A percentile compares a stretch with the other conserved stretches of the same genome.
phyloP scores from a whole-genome alignment of 2,113 vertebrate genomes.

The Puntigrus tetrazona region DNA sequence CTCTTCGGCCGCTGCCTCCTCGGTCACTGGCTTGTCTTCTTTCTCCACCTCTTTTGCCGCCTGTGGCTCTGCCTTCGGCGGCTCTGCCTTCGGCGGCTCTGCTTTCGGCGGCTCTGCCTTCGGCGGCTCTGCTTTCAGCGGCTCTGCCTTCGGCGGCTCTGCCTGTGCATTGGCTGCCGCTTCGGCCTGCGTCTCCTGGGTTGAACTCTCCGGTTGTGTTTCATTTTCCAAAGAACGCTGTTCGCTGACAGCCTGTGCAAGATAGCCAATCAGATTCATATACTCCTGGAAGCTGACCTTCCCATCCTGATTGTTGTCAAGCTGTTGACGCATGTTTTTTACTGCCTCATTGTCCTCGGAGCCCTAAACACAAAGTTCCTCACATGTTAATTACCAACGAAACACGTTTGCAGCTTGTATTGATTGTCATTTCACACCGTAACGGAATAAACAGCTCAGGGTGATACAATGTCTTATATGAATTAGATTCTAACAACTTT shows the following conservation, averaged over 20 bases:
- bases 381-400: not conserved
- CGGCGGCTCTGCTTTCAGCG: conserved; percentile 11
- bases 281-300: conserved; percentile 77
- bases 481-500: not conserved
- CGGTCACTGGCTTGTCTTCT: conserved; percentile 19
- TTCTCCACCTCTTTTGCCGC: conserved; percentile 18
- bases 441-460: not conserved
- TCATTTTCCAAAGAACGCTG: conserved; percentile 56
- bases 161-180: conserved; percentile 3
- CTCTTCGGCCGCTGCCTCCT: not conserved
- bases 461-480: not conserved
- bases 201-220: conserved; percentile 51
- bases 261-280: conserved; percentile 75
- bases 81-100: conserved; percentile 32
- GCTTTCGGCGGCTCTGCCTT: conserved; percentile 17
- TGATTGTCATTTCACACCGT: not conserved
- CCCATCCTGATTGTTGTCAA: conserved; percentile 74
- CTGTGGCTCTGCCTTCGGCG: conserved; percentile 15
- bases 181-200: conserved; percentile 35
- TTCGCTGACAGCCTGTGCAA: conserved; percentile 67
- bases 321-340: conserved; percentile 67
- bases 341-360: conserved; percentile 72
- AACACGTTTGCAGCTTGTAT: not conserved
- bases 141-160: conserved; percentile 38
- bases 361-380: conserved; percentile 58